Percentiles rank a stretch among this genome's conserved stretches.
Evolutionary conservation across 2,888 invertebrate genomes (phyloP).

Genomic region (Scotopteryx bipunctaria): DNA sequence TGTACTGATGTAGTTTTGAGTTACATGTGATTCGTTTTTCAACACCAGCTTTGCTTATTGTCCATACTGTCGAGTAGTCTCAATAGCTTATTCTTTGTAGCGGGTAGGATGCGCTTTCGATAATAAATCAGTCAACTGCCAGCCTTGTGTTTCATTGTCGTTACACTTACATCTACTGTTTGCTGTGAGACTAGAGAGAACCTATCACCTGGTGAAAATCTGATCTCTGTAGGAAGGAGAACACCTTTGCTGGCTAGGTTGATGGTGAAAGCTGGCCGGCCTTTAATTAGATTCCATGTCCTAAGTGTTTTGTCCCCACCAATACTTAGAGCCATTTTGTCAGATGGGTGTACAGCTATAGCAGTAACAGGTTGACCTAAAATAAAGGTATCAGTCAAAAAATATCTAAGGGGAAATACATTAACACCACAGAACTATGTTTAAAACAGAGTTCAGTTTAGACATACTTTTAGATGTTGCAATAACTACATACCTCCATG

Average conservation of each 20-base stretch:
- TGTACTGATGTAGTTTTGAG: constrained; percentile 86
- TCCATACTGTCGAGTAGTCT: too few species aligned
- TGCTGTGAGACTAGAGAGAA: constrained; percentile 90
- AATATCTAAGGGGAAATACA: too few species aligned
- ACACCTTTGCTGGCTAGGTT: constrained; percentile 89
- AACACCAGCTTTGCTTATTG: constrained; percentile 89
- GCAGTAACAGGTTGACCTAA: constrained; percentile 86
- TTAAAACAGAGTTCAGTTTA: too few species aligned
- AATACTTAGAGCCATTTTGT: constrained; percentile 93
- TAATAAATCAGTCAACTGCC: too few species aligned
- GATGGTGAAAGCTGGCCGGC: constrained; percentile 94
- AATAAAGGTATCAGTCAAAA: too few species aligned
- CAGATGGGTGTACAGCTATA: constrained; percentile 93
- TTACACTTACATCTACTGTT: constrained; percentile 90
- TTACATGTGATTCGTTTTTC: constrained; percentile 86
- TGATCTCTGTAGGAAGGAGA: constrained; percentile 75
- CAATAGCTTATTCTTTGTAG: too few species aligned
- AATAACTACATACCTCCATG: constrained; percentile 86
- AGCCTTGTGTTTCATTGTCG: too few species aligned
- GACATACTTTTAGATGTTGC: too few species aligned
- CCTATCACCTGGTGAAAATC: constrained; percentile 90
- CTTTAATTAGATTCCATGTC: constrained; percentile 98
- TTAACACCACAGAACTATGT: too few species aligned
- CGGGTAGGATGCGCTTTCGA: too few species aligned
- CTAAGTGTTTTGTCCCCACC: constrained; percentile 92